A percentile compares a stretch with the other conserved stretches of the same genome.
Evolutionary conservation across 2,888 invertebrate species (phyloP).

Genomic region (Petrolisthes manimaculis): DNA sequence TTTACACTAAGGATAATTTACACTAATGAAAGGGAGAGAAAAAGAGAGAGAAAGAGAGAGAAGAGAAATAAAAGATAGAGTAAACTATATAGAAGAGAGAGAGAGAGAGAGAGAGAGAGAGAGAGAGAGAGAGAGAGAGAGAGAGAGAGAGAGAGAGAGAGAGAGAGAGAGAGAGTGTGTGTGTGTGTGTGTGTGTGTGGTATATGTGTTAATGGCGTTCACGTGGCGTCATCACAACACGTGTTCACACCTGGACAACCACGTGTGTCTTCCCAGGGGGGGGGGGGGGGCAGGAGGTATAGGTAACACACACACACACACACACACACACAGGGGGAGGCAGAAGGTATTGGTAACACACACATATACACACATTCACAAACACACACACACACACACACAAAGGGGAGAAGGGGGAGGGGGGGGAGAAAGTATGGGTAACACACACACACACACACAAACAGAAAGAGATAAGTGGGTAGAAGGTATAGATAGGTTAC

Average conservation of each 20-base stretch:
- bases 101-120: not conserved
- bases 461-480: slow-evolving; percentile 13
- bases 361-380: too few relatives aligned
- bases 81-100: not conserved
- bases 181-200: too few relatives aligned
- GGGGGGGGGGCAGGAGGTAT: not conserved
- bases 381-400: too few relatives aligned
- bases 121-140: not conserved
- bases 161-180: not conserved
- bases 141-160: not conserved
- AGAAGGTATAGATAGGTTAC: slow-evolving; percentile 20
- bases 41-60: not conserved
- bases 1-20: too few relatives aligned
- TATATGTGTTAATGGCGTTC: not conserved
- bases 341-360: too few relatives aligned
- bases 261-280: not conserved
- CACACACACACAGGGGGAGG: too few relatives aligned
- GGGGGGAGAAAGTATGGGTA: not conserved
- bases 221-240: not conserved
- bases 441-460: too few relatives aligned
- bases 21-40: too few relatives aligned
- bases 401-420: not conserved
- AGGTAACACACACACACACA: too few relatives aligned
- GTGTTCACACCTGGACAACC: not conserved
- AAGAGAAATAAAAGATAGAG: not conserved